Base-by-base conservation (phyloP, 2,113 vertebrate species). In the Romanogobio albipinnatus region DNA sequence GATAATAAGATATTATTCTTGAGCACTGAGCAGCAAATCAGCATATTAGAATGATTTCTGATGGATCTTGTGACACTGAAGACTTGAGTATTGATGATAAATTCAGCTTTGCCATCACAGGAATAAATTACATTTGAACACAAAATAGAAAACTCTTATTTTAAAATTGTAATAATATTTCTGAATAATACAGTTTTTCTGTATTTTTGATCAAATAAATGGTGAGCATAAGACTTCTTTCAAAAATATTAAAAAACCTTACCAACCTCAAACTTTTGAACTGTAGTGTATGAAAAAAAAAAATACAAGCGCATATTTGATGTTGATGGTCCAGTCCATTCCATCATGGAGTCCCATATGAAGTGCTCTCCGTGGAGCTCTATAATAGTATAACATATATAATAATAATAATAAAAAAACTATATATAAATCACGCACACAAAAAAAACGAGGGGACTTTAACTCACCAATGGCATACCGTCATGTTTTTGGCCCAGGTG, bases 321-420 rank as follows among this genome's bases (percentile, higher is more conserved):
- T 61, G 13, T 43, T 61, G 6, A 43, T 36, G 19, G 6, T 81
- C 24, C 39, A 33, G 24, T 51, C 26, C 45, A 51, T 9, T 68
- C 9, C 43, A 68, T 77, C 74, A 76, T 14, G 3, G 56, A 83
- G 56, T 76, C 19, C 59, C 82, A 39, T 76, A 76, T 5, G 77
- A 64, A 6, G 13, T 13, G 26, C n/a, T 26, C 36, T 62, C 77
- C 24, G 17, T 59, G 56, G 56, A 43, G 36, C n/a, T 47, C 76
- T 79, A 24, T 39, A 45, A 47, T n/a, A 26, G 11, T 47, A 47
- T 39, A 79, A 79, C 6, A 26, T 24, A 14, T 74, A 49, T 24
- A 39, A 39, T 39, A 39, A 26, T 1, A 26, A 19, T 33, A 3
- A 19, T 19, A 3, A 15, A 61, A 3, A 17, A 9, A 17, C 29